Conservation (phyloP, 2,888 invertebrate genomes). For the Fragum fragum region DNA sequence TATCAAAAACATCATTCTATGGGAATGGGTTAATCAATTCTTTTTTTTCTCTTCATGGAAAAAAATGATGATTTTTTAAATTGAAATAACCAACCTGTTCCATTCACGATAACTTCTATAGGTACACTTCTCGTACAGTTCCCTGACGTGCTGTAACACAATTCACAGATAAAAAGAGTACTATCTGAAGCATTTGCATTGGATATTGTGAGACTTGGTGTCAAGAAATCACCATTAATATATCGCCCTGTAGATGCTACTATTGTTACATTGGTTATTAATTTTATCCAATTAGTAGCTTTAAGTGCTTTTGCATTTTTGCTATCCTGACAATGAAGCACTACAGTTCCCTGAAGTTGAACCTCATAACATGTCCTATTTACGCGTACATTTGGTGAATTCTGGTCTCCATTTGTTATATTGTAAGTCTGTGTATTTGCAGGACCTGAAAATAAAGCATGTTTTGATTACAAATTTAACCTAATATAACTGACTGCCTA, state of each 20-base stretch:
- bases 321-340: conserved; percentile 36
- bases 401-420: not conserved
- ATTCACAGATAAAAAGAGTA: conserved; percentile 41
- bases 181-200: conserved; percentile 30
- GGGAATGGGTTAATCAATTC: too few species aligned
- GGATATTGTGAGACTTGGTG: conserved; percentile 56
- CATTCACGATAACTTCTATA: conserved; percentile 33
- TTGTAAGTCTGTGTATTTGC: not conserved
- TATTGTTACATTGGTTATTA: too few species aligned
- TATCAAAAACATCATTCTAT: too few species aligned
- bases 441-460: too few species aligned
- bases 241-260: conserved; percentile 35
- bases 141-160: conserved; percentile 37
- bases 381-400: conserved; percentile 32
- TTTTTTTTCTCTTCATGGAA: too few species aligned
- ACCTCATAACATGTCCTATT: conserved; percentile 41
- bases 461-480: too few species aligned
- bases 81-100: conserved; percentile 38
- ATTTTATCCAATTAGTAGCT: conserved; percentile 8
- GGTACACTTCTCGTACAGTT: conserved; percentile 42
- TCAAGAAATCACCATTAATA: conserved; percentile 56
- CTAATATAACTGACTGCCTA: too few species aligned
- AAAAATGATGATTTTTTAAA: too few species aligned
- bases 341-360: conserved; percentile 6
- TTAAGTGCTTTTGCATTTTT: not conserved